Evolutionary conservation across 2,888 invertebrate species (phyloP).

Genomic region (Xylota segnis): DNA sequence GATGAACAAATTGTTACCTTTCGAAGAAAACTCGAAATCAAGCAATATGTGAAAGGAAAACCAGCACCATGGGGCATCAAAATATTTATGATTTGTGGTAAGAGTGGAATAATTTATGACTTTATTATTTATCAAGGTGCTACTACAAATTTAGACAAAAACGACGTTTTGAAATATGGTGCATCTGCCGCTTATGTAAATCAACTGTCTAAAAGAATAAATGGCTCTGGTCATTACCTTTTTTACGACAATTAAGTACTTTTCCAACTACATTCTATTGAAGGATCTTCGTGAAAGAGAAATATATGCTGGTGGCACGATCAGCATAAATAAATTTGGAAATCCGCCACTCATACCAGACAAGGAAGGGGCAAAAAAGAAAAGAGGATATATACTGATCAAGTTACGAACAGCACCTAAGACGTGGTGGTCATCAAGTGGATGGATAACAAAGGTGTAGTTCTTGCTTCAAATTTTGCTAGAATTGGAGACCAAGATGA

Average conservation of each 20-base stretch:
- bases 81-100: slow-evolving; percentile 10
- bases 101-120: slow-evolving; percentile 15
- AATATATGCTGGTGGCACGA: slow-evolving; percentile 10
- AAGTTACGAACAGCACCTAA: neutral
- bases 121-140: slow-evolving; percentile 9
- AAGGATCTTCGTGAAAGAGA: slow-evolving; percentile 11
- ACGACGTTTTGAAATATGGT: neutral
- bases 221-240: neutral
- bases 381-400: slow-evolving; percentile 4
- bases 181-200: neutral
- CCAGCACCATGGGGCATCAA: neutral
- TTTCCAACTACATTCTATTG: slow-evolving; percentile 1
- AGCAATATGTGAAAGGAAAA: slow-evolving; percentile 7
- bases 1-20: slow-evolving; percentile 12
- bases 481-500: neutral
- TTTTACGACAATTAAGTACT: slow-evolving; percentile 14
- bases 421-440: neutral
- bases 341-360: neutral
- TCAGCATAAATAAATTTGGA: slow-evolving; percentile 11
- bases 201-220: neutral
- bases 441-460: neutral
- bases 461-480: neutral
- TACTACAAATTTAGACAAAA: neutral
- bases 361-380: slow-evolving; percentile 9
- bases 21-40: slow-evolving; percentile 8